phyloP scores from a whole-genome alignment of 1,140 invertebrate species.

The Hyphantria cunea region DNA sequence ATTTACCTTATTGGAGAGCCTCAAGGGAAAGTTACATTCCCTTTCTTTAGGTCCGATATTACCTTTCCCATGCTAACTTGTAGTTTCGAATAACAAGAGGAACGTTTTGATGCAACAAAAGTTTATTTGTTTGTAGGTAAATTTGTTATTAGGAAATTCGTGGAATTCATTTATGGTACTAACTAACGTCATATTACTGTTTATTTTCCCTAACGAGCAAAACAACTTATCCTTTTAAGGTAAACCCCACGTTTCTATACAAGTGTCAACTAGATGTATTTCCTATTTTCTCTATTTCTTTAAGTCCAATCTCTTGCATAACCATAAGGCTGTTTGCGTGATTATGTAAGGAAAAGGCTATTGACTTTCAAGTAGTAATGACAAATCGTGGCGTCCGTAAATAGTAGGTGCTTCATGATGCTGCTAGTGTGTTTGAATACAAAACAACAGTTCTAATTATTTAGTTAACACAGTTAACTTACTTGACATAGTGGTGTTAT shows the following conservation, averaged over 20 bases:
- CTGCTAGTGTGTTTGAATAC: conserved; percentile 1
- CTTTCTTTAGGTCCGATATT: conserved; percentile 11
- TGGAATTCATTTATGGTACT: not conserved
- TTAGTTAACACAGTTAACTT: not conserved
- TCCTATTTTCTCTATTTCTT: conserved; percentile 27
- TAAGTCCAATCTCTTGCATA: conserved; percentile 8
- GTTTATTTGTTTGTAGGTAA: no score
- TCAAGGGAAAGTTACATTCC: conserved; percentile 26
- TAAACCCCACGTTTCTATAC: conserved; percentile 12
- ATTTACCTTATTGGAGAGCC: conserved; percentile 13
- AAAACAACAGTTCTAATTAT: conserved; percentile 5
- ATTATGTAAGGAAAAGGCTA: conserved; percentile 13
- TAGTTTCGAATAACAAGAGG: conserved; percentile 8
- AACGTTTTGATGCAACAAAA: not conserved
- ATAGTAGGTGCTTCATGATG: conserved; percentile 3
- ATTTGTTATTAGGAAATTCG: no score
- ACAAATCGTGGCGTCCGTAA: conserved; percentile 6
- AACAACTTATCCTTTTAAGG: conserved; percentile 7
- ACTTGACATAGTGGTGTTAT: no score
- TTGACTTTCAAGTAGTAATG: conserved; percentile 18
- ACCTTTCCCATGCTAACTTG: conserved; percentile 11
- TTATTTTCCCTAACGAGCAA: conserved; percentile 16
- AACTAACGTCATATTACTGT: conserved; percentile 15
- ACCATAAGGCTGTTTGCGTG: conserved; percentile 9
- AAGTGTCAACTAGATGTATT: conserved; percentile 15